A percentile compares a stretch with the other conserved stretches of the same genome.
Evolutionary conservation across 2,888 invertebrate genomes (phyloP).

Genomic region (Toxonevra muliebris): DNA sequence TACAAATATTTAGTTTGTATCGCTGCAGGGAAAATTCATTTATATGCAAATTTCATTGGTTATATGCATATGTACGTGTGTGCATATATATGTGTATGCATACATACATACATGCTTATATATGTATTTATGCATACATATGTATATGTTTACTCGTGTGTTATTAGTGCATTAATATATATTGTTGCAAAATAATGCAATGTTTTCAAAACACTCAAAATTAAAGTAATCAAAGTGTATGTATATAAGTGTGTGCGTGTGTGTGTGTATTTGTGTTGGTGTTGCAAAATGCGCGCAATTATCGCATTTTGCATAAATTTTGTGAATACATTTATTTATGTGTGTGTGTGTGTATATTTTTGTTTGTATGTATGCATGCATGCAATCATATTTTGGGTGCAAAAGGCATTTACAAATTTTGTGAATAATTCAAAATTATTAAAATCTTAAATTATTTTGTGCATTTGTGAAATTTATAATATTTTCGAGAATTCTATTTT

Average conservation of each 20-base stretch:
- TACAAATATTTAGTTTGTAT: conserved; percentile 27
- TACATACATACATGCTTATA: background rate
- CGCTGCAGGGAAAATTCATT: conserved; percentile 31
- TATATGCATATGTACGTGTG: conserved; percentile 9
- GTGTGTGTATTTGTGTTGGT: background rate
- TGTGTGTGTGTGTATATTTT: background rate
- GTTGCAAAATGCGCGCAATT: conserved; percentile 18
- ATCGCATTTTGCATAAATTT: conserved; percentile 24
- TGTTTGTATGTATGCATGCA: too few relatives aligned
- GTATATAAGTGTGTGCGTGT: background rate
- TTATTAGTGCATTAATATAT: conserved; percentile 12
- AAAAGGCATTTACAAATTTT: too few relatives aligned
- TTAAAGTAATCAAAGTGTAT: conserved; percentile 13
- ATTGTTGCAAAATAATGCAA: conserved; percentile 26
- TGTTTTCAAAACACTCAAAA: conserved; percentile 17
- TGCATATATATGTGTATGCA: background rate
- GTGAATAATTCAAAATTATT: too few relatives aligned
- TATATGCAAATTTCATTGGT: conserved; percentile 29
- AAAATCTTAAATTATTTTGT: too few relatives aligned
- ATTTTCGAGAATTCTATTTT: background rate
- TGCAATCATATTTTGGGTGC: too few relatives aligned
- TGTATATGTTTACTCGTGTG: background rate
- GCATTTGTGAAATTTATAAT: too few relatives aligned
- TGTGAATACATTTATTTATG: background rate
- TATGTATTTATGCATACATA: background rate